phyloP scores from a whole-genome alignment of 2,888 invertebrate species.

The Limnephilus lunatus region DNA sequence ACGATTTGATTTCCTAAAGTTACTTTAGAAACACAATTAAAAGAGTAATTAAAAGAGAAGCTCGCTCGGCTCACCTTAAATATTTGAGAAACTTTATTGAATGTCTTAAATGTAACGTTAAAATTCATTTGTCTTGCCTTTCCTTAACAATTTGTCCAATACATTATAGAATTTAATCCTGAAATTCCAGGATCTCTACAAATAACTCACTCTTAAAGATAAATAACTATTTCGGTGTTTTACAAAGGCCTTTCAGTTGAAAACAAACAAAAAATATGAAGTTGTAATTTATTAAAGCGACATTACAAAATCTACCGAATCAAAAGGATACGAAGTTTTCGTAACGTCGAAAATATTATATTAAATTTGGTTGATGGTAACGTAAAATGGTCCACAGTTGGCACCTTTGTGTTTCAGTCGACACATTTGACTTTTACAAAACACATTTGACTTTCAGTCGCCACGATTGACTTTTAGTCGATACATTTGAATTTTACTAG shows the following conservation, averaged over 20 bases:
- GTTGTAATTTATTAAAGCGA: not conserved
- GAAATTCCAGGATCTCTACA: not conserved
- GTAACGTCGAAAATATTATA: not conserved
- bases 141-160: constrained; percentile 2
- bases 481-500: not conserved
- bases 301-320: not conserved
- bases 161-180: not conserved
- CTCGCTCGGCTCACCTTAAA: not conserved
- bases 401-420: not conserved
- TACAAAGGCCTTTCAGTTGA: not conserved
- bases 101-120: not conserved
- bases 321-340: not conserved
- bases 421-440: not conserved
- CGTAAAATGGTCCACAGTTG: not conserved
- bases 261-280: not conserved
- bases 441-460: not conserved
- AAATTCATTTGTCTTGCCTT: not conserved
- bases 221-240: not conserved
- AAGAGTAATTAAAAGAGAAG: not conserved
- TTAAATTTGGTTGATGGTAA: too few relatives aligned
- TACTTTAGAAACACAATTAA: not conserved
- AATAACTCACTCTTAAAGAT: not conserved
- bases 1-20: not conserved
- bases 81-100: not conserved
- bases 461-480: not conserved